Base-by-base conservation (phyloP, 92 coral and sea anemone genomes). In the Actinernus sp. region DNA sequence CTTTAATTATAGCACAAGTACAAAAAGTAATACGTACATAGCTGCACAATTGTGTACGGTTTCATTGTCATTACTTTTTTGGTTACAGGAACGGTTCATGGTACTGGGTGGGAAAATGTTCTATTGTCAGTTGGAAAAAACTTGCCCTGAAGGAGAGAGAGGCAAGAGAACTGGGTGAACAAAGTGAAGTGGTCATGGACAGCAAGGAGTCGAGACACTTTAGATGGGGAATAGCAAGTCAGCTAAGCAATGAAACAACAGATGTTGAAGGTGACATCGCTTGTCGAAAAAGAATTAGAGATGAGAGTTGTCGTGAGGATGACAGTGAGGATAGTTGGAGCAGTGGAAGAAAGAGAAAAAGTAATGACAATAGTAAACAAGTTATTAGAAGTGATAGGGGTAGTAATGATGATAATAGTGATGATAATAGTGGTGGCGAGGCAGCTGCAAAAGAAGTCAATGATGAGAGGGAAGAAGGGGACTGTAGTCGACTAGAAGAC, bases 21-120 rank as follows among this genome's bases (percentile, higher is more conserved):
- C n/a, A n/a, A n/a, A n/a, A n/a, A n/a, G n/a, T n/a, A n/a, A n/a
- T n/a, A n/a, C n/a, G n/a, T n/a, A n/a, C n/a, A n/a, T n/a, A n/a
- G n/a, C n/a, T n/a, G n/a, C n/a, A n/a, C n/a, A n/a, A n/a, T n/a
- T n/a, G n/a, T n/a, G n/a, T n/a, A n/a, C n/a, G n/a, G n/a, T n/a
- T n/a, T n/a, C n/a, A n/a, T n/a, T n/a, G n/a, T n/a, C n/a, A n/a
- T n/a, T 41, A 19, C 23, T 26, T 0, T 11, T 13, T 20, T 65
- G 3, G 22, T 12, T 21, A 36, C 52, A 78, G 89, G 30, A 50
- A 77, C 49, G 90, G 61, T 20, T 68, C 39, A 26, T 65, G 81
- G 38, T 83, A 61, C 71, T 95, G 97, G 99, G 89, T 91, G 1
- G 92, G 99, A 6, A 87, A 79, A 26, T 60, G 73, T 16, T 95